A percentile compares a stretch with the other conserved stretches of the same genome.
Conservation (phyloP, 30 jellyfish, hydroid and myxozoan genomes). For the Morbakka virulenta region DNA sequence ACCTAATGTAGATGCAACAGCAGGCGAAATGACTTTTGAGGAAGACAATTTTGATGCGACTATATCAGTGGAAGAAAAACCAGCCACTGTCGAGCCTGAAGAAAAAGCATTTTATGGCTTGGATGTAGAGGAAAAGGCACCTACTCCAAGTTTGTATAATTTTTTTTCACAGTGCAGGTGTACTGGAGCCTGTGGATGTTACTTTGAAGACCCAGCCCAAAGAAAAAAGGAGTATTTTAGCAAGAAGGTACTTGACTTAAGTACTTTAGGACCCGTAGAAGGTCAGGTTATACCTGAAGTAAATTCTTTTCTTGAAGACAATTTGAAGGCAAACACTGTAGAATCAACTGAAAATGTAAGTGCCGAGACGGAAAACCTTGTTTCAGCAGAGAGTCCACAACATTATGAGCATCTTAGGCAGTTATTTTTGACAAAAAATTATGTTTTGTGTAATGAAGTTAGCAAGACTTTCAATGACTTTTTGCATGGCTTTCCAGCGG, state of each 20-base stretch:
- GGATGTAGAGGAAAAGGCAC: neutral
- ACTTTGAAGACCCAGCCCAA: neutral
- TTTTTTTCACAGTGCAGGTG: neutral
- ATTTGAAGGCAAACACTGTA: neutral
- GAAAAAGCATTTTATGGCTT: no score
- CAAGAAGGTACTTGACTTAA: neutral
- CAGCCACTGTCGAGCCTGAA: neutral
- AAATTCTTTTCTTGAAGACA: no score
- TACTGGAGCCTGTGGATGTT: conserved; percentile 50
- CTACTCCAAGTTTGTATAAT: neutral
- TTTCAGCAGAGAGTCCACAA: neutral
- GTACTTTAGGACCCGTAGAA: neutral
- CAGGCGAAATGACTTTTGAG: neutral
- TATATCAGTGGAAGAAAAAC: neutral
- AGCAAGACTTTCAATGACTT: conserved; percentile 60
- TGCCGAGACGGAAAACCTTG: conserved; percentile 5
- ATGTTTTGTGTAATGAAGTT: conserved; percentile 73
- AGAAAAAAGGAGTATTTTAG: no score
- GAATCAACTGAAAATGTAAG: neutral
- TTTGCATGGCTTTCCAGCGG: conserved; percentile 48
- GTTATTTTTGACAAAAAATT: conserved; percentile 75
- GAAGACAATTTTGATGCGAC: neutral
- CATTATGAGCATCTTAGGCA: conserved; percentile 78
- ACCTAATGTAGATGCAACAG: neutral
- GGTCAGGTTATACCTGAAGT: neutral